Conservation (phyloP, 2,797 vertebrate genomes). For the Simalia tracyae region DNA sequence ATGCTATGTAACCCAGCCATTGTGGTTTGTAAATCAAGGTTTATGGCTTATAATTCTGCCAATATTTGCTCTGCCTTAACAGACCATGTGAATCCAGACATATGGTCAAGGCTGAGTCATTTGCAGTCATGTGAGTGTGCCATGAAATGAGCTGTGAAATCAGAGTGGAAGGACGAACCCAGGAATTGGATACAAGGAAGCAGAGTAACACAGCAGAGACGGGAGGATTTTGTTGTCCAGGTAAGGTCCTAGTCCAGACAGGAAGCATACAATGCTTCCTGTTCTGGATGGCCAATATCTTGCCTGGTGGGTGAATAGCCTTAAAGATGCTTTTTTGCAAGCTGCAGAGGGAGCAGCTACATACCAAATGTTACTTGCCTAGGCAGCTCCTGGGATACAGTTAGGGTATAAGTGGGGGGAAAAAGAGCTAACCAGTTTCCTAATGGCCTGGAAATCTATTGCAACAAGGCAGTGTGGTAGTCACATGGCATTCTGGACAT, state of each 20-base stretch:
- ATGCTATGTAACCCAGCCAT: neutral
- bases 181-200: neutral
- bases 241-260: neutral
- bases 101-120: neutral
- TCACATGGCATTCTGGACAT: neutral
- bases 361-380: neutral
- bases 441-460: neutral
- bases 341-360: neutral
- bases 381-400: neutral
- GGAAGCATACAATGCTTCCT: neutral
- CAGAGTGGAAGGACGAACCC: neutral
- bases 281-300: neutral
- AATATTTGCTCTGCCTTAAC: neutral
- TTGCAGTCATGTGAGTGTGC: neutral
- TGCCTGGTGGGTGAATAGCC: neutral
- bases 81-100: neutral
- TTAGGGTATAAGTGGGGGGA: neutral
- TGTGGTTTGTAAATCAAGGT: neutral
- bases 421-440: neutral
- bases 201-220: neutral
- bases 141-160: neutral
- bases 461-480: neutral
- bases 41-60: neutral
- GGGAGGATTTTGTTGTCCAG: neutral
- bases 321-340: neutral